phyloP scores from a whole-genome alignment of 1,140 invertebrate genomes.

The Andrena cerasifolii region DNA sequence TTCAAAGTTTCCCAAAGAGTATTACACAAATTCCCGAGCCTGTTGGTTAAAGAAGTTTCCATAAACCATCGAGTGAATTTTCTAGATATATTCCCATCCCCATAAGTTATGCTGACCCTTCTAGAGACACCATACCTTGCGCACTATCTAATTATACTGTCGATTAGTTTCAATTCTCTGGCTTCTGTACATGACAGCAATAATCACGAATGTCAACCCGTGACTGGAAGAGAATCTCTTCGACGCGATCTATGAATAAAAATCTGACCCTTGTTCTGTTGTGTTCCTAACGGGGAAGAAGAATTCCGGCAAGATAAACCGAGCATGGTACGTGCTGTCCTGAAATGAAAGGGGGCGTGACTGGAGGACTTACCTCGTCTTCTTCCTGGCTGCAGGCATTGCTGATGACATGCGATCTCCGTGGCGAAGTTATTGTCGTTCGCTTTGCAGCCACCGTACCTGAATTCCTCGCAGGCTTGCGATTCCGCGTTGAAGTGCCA shows the following conservation, averaged over 20 bases:
- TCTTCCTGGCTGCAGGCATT: constrained; percentile 88
- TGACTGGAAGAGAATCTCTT: too few species aligned
- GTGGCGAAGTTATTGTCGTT: constrained; percentile 94
- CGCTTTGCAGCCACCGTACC: constrained; percentile 95
- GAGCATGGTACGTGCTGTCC: constrained; percentile 23
- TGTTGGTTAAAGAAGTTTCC: background rate
- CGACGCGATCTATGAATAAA: too few species aligned
- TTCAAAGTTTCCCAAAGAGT: too few species aligned
- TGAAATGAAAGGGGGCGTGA: background rate
- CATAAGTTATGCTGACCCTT: background rate
- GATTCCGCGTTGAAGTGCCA: constrained; percentile 92
- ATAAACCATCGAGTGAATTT: background rate
- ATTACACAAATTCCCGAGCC: too few species aligned
- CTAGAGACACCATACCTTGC: background rate
- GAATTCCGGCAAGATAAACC: constrained; percentile 15
- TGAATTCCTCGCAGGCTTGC: constrained; percentile 89
- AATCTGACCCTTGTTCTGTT: background rate
- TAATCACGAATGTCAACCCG: too few species aligned
- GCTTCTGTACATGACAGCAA: too few species aligned
- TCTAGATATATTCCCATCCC: background rate
- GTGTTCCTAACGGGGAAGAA: background rate
- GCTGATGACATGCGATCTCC: constrained; percentile 90
- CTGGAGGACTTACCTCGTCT: constrained; percentile 85
- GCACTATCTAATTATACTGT: background rate
- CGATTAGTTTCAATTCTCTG: background rate